Conservation (phyloP, 2,888 invertebrate species). For the Lithophane semibrunnea region DNA sequence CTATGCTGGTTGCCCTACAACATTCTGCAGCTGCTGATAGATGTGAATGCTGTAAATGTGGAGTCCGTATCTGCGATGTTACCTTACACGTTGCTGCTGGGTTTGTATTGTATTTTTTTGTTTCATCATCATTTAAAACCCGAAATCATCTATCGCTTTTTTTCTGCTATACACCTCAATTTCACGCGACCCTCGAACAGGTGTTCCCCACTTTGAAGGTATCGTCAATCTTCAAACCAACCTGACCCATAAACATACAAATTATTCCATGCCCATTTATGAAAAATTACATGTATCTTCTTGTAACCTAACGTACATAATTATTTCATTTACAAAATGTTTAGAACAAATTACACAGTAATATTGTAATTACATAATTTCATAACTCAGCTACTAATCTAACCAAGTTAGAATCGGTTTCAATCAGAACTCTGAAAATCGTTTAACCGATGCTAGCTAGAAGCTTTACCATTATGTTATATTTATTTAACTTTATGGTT, state of each 20-base stretch:
- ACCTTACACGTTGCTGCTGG: slow-evolving; percentile 92
- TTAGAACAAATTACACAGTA: neutral
- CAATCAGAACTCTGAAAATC: slow-evolving; percentile 7
- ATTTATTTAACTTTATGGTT: slow-evolving; percentile 23
- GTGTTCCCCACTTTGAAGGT: neutral
- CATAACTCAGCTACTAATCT: neutral
- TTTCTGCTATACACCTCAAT: neutral
- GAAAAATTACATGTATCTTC: neutral
- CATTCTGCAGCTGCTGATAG: slow-evolving; percentile 92
- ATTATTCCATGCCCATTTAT: neutral
- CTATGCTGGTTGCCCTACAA: slow-evolving; percentile 95
- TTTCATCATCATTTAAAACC: neutral
- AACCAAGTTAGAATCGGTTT: slow-evolving; percentile 11
- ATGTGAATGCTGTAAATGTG: slow-evolving; percentile 88
- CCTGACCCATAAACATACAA: neutral
- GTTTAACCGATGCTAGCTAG: neutral
- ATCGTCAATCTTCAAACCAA: neutral
- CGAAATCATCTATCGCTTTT: neutral
- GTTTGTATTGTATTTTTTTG: slow-evolving; percentile 67
- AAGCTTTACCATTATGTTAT: neutral
- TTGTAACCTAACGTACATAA: no score
- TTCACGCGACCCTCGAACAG: neutral
- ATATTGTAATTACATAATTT: neutral
- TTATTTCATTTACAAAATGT: neutral
- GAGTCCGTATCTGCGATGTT: slow-evolving; percentile 84